Conservation (phyloP, 2,888 invertebrate species). For the Notocelia uddmanniana region DNA sequence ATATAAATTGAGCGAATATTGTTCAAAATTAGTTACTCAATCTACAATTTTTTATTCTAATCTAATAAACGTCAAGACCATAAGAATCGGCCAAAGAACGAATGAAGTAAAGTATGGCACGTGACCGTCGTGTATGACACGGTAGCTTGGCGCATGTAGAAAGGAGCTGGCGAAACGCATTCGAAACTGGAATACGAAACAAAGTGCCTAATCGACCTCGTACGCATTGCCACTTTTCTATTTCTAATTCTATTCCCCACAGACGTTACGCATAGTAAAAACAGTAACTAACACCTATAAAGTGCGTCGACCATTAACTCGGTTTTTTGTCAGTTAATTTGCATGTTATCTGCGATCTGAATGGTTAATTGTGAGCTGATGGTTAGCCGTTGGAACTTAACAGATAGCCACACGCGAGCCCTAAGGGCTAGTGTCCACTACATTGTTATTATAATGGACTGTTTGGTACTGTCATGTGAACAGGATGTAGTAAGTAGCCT, state of each 20-base stretch:
- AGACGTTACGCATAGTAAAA: constrained; percentile 15
- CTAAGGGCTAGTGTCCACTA: constrained; percentile 11
- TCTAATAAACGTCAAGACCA: no score
- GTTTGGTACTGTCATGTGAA: neutral
- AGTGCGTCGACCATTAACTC: constrained; percentile 49
- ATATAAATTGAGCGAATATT: no score
- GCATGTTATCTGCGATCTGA: constrained; percentile 78
- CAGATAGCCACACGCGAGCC: constrained; percentile 39
- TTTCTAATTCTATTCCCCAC: neutral
- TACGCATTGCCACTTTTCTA: neutral
- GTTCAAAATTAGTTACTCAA: no score
- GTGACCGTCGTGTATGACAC: no score
- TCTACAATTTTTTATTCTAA: no score
- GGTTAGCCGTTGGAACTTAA: constrained; percentile 66
- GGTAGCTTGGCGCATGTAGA: no score
- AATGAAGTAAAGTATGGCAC: no score
- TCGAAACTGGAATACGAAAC: no score
- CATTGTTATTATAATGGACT: constrained; percentile 19
- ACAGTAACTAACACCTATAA: constrained; percentile 37
- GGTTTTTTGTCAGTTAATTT: constrained; percentile 69
- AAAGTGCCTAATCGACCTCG: neutral
- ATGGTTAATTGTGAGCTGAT: constrained; percentile 76
- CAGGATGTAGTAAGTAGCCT: no score
- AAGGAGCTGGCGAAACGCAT: no score
- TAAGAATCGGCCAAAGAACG: no score